Base-by-base conservation (phyloP, 92 coral and sea anemone genomes). In the Bergia sp. region DNA sequence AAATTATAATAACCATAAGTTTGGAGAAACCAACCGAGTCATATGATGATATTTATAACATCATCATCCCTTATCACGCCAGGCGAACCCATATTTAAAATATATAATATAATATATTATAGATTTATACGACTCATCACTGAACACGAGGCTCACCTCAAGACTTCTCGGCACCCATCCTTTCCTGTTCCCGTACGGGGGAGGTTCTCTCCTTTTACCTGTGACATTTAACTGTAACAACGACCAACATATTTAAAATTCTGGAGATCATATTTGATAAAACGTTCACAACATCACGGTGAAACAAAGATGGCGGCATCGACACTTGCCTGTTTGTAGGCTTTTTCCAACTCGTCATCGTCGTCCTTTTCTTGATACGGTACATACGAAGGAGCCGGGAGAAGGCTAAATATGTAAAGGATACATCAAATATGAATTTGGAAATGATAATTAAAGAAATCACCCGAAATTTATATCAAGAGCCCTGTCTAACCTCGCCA, bases 161-260 rank as follows among this genome's bases (percentile, higher is more conserved):
- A 93, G 97, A 57, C 94, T 90, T 81, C 99, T 91, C 29, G 99
- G 99, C 64, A 97, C 86, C 99, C 99, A 97, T 23, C 96, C 98
- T 61, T 96, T 95, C 73, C 99, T 81, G 77, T 92, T 90, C 37
- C 99, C 99, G 86, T 97, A 97, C 49, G 99, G 98, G 5, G 99
- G 99, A 42, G 99, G 99, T 49, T 97, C 95, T 91, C 88, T 97
- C 94, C 90, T 95, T 23, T 80, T 50, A 1, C 89, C 95, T 39
- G 95, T 74, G 38, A 97, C 98, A 86, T 89, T 87, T 40, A 95
- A 85, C 90, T 93, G 69, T 16, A 82, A 42, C 73, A 76, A 21
- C 73, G 82, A 80, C 47, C 57, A 18, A 13, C 36, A 65, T 6
- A 6, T 20, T 40, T 38, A 39, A 13, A 11, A 20, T 37, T 5